These are phyloP conservation scores for Marmota flaviventris DNA, from an alignment of 2,113 vertebrate species.

Conservation along the genomic window DNA sequence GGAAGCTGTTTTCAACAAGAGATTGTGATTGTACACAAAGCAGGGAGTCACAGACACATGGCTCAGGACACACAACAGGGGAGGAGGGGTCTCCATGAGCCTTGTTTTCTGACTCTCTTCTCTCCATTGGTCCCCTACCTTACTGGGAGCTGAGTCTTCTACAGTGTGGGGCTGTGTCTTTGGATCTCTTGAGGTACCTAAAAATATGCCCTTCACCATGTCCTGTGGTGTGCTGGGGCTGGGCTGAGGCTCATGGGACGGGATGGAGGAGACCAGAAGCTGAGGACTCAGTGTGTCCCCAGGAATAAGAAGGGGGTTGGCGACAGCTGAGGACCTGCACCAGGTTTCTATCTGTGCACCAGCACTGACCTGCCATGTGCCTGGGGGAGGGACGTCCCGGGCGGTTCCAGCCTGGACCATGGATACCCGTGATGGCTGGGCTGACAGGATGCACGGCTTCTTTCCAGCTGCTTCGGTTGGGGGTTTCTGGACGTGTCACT, in stretches of 20 bases:
- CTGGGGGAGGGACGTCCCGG: not conserved
- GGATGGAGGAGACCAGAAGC: too few relatives aligned
- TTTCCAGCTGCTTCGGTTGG: not conserved
- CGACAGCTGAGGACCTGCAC: not conserved
- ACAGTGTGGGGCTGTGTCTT: accelerated
- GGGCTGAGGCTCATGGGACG: not conserved
- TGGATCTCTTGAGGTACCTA: accelerated
- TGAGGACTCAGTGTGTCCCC: accelerated
- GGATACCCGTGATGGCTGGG: too few relatives aligned
- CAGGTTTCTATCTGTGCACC: accelerated
- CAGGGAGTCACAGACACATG: accelerated
- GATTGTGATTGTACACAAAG: too few relatives aligned
- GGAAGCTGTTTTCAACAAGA: not conserved
- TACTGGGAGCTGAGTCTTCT: too few relatives aligned
- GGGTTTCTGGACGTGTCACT: not conserved
- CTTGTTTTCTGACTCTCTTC: not conserved
- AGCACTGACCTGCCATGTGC: accelerated
- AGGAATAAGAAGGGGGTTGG: not conserved
- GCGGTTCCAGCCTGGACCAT: not conserved
- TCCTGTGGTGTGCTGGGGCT: accelerated
- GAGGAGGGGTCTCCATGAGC: accelerated
- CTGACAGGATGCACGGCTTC: not conserved
- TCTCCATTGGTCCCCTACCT: too few relatives aligned
- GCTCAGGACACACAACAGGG: too few relatives aligned
- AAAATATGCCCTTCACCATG: not conserved